Percentiles rank a stretch among this genome's conserved stretches.
Evolutionary conservation across 2,888 invertebrate species (phyloP).

Genomic region (Xanthia togata): DNA sequence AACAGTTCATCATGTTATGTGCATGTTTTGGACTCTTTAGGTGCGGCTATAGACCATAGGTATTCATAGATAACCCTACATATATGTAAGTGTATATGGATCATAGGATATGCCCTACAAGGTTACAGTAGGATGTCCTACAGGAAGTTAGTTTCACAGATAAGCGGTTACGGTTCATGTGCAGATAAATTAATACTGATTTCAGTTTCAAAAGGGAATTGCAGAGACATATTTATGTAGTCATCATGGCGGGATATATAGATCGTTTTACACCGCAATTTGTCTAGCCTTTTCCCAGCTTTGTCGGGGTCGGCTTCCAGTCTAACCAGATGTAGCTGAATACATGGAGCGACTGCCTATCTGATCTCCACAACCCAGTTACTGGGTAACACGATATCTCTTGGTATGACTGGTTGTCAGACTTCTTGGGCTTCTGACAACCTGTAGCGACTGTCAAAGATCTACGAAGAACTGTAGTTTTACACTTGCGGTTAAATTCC

Average conservation of each 20-base stretch:
- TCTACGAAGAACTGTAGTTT: too few relatives aligned
- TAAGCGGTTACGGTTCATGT: constrained; percentile 3
- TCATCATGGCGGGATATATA: background rate
- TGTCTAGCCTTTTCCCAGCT: too few relatives aligned
- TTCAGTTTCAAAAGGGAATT: background rate
- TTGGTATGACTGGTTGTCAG: too few relatives aligned
- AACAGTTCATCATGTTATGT: background rate
- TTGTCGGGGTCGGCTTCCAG: too few relatives aligned
- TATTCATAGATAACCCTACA: background rate
- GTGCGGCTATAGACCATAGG: background rate
- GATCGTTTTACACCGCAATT: too few relatives aligned
- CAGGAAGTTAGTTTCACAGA: constrained; percentile 31
- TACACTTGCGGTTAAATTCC: too few relatives aligned
- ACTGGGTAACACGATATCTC: too few relatives aligned
- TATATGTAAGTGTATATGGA: background rate
- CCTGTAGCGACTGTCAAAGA: too few relatives aligned
- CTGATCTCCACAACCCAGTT: too few relatives aligned
- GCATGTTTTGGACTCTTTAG: background rate
- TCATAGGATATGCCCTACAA: constrained; percentile 28
- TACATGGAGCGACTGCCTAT: too few relatives aligned
- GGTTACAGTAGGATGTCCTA: constrained; percentile 28
- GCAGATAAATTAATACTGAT: background rate
- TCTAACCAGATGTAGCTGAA: too few relatives aligned
- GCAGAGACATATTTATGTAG: background rate
- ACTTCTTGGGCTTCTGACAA: too few relatives aligned